Evolutionary conservation across 1,140 invertebrate species (phyloP).

Genomic region (Wiebesia pumilae): DNA sequence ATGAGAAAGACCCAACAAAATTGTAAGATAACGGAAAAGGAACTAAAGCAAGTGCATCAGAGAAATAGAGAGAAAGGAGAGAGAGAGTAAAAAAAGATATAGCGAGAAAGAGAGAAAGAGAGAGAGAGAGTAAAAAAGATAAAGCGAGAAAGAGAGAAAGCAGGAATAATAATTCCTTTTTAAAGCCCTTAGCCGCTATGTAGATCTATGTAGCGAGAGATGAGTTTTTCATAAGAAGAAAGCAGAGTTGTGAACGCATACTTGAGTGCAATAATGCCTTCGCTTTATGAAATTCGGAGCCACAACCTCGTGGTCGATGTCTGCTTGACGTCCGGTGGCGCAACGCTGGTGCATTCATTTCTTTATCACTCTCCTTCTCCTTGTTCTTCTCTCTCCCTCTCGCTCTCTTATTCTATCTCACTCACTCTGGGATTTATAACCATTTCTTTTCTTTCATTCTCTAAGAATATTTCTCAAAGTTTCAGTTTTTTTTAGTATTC

Average conservation of each 20-base stretch:
- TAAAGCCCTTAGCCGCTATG: constrained; percentile 56
- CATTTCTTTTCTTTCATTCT: background rate
- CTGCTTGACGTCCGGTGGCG: background rate
- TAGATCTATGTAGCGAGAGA: constrained; percentile 58
- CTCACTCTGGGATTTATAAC: background rate
- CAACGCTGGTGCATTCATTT: constrained; percentile 4
- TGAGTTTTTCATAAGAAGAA: constrained; percentile 56
- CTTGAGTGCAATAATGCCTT: constrained; percentile 59
- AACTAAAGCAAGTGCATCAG: background rate
- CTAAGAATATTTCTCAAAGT: background rate
- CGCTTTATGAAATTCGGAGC: constrained; percentile 62
- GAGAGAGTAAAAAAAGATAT: background rate
- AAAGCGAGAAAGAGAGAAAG: constrained; percentile 53
- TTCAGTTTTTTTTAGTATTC: background rate
- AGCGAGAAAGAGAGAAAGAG: background rate
- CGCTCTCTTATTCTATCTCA: background rate
- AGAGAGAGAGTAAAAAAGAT: background rate
- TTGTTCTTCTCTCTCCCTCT: too few species aligned
- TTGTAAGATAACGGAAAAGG: background rate
- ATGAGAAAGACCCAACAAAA: background rate
- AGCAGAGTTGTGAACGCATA: constrained; percentile 56
- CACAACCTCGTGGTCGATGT: constrained; percentile 47
- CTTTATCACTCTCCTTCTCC: background rate
- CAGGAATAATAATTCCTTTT: constrained; percentile 60
- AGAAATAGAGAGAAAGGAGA: background rate